Conservation (phyloP, 2,888 invertebrate genomes). For the Deilephila elpenor region DNA sequence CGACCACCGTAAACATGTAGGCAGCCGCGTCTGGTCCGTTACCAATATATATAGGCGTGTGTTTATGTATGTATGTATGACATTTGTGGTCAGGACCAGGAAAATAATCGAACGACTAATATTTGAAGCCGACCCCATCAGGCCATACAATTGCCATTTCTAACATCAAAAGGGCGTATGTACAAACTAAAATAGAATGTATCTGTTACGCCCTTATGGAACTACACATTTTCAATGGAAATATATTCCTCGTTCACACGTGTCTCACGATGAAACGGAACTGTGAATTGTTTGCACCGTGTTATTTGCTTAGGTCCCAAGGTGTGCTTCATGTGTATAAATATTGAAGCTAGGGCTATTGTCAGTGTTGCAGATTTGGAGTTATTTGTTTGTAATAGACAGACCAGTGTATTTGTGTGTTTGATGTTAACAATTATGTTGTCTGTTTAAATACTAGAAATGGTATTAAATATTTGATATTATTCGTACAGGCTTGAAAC, state of each 20-base stretch:
- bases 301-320: conserved; percentile 7
- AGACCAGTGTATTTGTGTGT: too few relatives aligned
- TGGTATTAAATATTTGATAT: too few relatives aligned
- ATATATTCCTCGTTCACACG: background rate
- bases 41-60: too few relatives aligned
- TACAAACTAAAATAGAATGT: background rate
- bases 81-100: background rate
- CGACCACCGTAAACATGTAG: too few relatives aligned
- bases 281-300: conserved; percentile 5
- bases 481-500: too few relatives aligned
- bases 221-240: background rate
- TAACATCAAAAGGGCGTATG: background rate
- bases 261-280: background rate
- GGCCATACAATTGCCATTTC: background rate
- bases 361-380: background rate
- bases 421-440: too few relatives aligned
- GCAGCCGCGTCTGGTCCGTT: too few relatives aligned
- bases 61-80: too few relatives aligned
- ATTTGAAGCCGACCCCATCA: background rate
- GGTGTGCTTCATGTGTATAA: background rate
- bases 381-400: background rate
- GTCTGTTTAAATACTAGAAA: too few relatives aligned
- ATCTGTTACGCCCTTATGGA: background rate
- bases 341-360: background rate
- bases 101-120: background rate